phyloP scores from a whole-genome alignment of 1,140 invertebrate species.

The Diorhabda sublineata region DNA sequence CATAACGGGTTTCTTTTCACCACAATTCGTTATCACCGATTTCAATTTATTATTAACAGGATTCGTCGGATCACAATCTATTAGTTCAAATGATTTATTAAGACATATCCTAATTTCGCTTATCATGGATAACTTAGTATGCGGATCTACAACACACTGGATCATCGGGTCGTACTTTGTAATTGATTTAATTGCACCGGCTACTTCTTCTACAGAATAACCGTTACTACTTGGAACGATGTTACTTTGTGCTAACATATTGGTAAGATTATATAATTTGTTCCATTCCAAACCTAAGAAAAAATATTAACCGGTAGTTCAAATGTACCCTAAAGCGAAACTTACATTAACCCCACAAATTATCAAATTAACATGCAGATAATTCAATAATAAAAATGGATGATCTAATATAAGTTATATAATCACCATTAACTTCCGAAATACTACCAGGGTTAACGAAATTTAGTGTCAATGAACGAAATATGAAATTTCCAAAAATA shows the following conservation, averaged over 20 bases:
- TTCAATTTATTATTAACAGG: slow-evolving; percentile 20
- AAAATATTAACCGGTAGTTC: background rate
- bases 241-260: slow-evolving; percentile 40
- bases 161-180: slow-evolving; percentile 60
- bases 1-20: slow-evolving; percentile 50
- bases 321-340: no score
- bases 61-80: slow-evolving; percentile 27
- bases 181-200: slow-evolving; percentile 53
- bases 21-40: slow-evolving; percentile 56
- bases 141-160: slow-evolving; percentile 53
- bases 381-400: no score
- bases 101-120: slow-evolving; percentile 66
- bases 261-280: slow-evolving; percentile 55
- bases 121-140: slow-evolving; percentile 55
- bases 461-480: no score
- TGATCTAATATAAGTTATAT: no score
- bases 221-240: slow-evolving; percentile 58
- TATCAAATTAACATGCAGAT: no score
- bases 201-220: slow-evolving; percentile 56
- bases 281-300: slow-evolving; percentile 55
- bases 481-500: no score
- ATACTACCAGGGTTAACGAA: no score
- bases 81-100: slow-evolving; percentile 53
- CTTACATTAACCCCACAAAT: no score
- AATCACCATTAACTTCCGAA: no score